Conservation (phyloP, 2,888 invertebrate species). For the Uropetala carovei region DNA sequence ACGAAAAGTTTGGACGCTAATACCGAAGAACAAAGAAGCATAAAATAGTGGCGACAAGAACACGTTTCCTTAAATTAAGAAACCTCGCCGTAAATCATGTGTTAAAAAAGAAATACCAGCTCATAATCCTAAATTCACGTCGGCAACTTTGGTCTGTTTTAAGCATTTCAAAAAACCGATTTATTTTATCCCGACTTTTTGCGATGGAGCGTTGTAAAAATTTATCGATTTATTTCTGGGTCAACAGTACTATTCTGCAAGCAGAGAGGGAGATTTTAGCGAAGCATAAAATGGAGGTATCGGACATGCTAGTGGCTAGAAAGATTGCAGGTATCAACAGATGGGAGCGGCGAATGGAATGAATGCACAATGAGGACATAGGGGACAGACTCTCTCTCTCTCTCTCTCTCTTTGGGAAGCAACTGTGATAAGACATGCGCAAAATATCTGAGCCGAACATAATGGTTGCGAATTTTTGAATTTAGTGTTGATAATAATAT, state of each 20-base stretch:
- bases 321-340: conserved; percentile 24
- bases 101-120: background rate
- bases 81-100: background rate
- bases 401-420: no score
- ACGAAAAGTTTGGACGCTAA: no score
- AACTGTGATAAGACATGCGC: no score
- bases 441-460: no score
- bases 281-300: background rate
- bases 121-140: background rate
- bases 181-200: background rate
- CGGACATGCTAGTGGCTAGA: background rate
- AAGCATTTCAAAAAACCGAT: background rate
- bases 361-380: background rate
- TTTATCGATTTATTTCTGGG: background rate
- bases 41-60: no score
- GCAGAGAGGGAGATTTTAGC: background rate
- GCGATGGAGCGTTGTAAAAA: background rate
- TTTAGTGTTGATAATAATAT: no score
- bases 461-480: no score
- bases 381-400: background rate
- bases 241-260: background rate
- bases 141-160: background rate
- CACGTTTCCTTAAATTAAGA: background rate
- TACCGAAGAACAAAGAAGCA: no score
- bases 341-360: background rate